Evolutionary conservation across 2,888 invertebrate genomes (phyloP).

Genomic region (Serripes groenlandicus): DNA sequence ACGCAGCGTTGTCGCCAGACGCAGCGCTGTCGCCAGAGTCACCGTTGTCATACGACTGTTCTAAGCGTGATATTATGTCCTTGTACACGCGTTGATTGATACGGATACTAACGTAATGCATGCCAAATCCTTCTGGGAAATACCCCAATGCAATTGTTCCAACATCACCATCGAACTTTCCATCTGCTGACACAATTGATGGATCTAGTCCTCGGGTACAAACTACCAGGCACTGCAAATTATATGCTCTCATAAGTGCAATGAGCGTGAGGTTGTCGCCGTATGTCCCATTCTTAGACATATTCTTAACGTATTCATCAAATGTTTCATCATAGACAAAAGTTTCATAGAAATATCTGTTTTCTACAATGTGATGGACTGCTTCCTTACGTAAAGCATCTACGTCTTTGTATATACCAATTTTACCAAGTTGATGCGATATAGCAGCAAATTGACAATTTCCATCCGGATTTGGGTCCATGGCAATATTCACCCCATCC

Average conservation of each 20-base stretch:
- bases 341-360: constrained; percentile 21
- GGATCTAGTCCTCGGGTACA: constrained; percentile 11
- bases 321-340: constrained; percentile 24
- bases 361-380: constrained; percentile 10
- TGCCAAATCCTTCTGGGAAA: constrained; percentile 38
- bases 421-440: constrained; percentile 10
- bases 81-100: neutral
- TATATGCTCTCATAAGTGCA: constrained; percentile 39
- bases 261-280: constrained; percentile 38
- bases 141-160: constrained; percentile 13
- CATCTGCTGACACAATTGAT: constrained; percentile 28
- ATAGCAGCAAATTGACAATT: constrained; percentile 42
- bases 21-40: too few species aligned
- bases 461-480: constrained; percentile 30
- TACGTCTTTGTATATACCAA: constrained; percentile 4
- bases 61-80: neutral
- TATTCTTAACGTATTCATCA: constrained; percentile 16
- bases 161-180: constrained; percentile 15
- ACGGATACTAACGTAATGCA: constrained; percentile 33
- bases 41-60: too few species aligned
- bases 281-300: constrained; percentile 24
- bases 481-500: constrained; percentile 1
- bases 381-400: constrained; percentile 14
- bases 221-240: constrained; percentile 31
- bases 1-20: too few species aligned